Evolutionary conservation across 2,888 invertebrate species (phyloP), one percentile per base, ranked within the genome.

Genomic region (Exephanes ischioxanthus): DNA sequence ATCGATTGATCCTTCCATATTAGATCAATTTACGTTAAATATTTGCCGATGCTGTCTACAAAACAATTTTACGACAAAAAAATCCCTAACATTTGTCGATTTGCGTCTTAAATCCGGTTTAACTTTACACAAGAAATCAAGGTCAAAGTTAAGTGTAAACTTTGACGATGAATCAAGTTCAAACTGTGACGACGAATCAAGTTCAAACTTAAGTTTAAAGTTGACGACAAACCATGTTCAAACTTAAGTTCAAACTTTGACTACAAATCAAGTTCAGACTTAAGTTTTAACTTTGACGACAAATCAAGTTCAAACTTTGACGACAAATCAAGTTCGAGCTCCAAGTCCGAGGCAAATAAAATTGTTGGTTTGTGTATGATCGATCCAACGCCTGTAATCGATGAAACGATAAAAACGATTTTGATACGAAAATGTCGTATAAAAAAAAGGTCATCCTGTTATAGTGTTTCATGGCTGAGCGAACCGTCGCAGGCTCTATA

Each of bases 401-500:
- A 30, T 26, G 16, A 41, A 30, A 61, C 45, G 11, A 58, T 45
- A 45, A 4, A 14, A 61, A 61, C 0, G 30, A 61, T 61, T 30
- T 14, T 26, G 26, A 61, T 30, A 61, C 30, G 14, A 61, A 61
- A 5, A 11, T 22, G 16, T 30, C 26, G 3, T 5, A 14, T 19
- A 9, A 0, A 61, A 26, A 61, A 26, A 30, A 61, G 30, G 1
- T n/a, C 26, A 61, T 26, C 63, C 61, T 63, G n/a, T 58, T 61
- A 75, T 6, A 9, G 61, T 37, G 22, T 26, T 68, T 67, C 11
- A 41, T 19, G 26, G 19, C 22, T 61, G 68, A 33, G 63, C 68
- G 41, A 61, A 48, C 33, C 19, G 41, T 70, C 37, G 51, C 84
- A 22, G 70, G 71, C 75, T 71, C 81, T 89, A 91, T 89, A 90